These are phyloP conservation scores for Halcyon badia DNA, from an alignment of 2,797 vertebrate genomes.

Conservation along the genomic window DNA sequence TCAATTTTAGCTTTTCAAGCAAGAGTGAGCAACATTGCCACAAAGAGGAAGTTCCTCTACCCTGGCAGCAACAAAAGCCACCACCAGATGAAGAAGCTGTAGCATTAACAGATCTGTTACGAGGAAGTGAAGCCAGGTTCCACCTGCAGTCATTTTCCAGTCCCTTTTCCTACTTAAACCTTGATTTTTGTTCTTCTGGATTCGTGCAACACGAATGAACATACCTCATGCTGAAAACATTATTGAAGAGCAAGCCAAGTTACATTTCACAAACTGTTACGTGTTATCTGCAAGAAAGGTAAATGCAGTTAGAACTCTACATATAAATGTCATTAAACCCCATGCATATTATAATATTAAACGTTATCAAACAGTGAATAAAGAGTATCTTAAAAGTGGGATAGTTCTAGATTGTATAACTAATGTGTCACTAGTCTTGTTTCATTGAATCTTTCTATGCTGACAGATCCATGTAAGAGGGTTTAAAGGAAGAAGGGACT, in stretches of 20 bases:
- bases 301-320: background rate
- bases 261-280: background rate
- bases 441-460: background rate
- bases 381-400: background rate
- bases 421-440: background rate
- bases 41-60: slow-evolving; percentile 78
- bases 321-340: background rate
- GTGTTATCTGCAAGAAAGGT: background rate
- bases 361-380: background rate
- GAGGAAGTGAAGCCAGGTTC: background rate
- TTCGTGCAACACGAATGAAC: background rate
- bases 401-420: background rate
- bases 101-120: slow-evolving; percentile 66
- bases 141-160: background rate
- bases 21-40: slow-evolving; percentile 74
- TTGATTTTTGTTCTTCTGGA: background rate
- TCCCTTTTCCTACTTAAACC: background rate
- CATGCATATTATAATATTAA: too few species aligned
- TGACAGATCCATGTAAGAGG: background rate
- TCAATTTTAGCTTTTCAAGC: slow-evolving; percentile 76
- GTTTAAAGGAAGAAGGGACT: background rate
- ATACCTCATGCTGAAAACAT: background rate
- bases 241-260: background rate
- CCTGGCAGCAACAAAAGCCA: slow-evolving; percentile 82
- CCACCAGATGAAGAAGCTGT: slow-evolving; percentile 72